Evolutionary conservation across 1,140 invertebrate species (phyloP).

Genomic region (Pseudomyrmex pallidus): DNA sequence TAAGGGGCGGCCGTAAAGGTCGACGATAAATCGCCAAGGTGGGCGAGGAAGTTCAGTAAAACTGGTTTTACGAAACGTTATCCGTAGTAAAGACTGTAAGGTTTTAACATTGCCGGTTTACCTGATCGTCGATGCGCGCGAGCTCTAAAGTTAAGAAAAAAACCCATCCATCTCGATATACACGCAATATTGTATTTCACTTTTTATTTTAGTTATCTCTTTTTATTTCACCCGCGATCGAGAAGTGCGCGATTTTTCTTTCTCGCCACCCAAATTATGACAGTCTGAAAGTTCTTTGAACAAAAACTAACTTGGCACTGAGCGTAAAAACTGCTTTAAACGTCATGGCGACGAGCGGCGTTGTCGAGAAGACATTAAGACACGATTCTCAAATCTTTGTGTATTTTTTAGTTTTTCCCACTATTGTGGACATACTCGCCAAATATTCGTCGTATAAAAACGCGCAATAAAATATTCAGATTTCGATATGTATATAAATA

Average conservation of each 20-base stretch:
- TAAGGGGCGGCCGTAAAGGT: slow-evolving; percentile 66
- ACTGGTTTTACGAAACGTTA: slow-evolving; percentile 72
- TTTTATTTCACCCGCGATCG: slow-evolving; percentile 41
- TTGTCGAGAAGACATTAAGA: slow-evolving; percentile 12
- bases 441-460: background rate
- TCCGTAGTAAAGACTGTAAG: slow-evolving; percentile 12
- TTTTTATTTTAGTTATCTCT: slow-evolving; percentile 23
- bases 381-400: background rate
- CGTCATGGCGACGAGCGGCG: background rate
- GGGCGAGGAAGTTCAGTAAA: slow-evolving; percentile 68
- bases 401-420: background rate
- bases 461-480: background rate
- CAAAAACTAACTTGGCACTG: background rate
- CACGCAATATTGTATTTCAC: slow-evolving; percentile 48
- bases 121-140: slow-evolving; percentile 51
- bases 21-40: slow-evolving; percentile 69
- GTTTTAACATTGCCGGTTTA: slow-evolving; percentile 73
- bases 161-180: slow-evolving; percentile 17
- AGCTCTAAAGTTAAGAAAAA: slow-evolving; percentile 49
- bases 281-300: background rate
- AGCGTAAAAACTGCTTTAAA: slow-evolving; percentile 18
- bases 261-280: background rate
- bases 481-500: background rate
- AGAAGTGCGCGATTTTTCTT: slow-evolving; percentile 17
- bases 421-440: background rate